Conservation (phyloP, 2,888 invertebrate genomes). For the Ctena decussata region DNA sequence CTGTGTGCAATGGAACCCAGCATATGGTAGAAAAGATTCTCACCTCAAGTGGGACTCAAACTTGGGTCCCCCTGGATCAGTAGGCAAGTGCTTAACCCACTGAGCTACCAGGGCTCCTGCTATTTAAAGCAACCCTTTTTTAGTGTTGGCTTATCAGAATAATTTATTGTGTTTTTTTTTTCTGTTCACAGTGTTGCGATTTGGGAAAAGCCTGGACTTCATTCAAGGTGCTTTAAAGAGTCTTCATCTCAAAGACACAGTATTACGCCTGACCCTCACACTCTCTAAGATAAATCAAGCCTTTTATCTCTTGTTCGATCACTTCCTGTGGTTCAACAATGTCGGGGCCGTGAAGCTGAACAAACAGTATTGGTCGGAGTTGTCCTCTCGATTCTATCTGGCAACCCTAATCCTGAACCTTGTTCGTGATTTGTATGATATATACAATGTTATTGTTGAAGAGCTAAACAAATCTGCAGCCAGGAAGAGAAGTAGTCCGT, state of each 20-base stretch:
- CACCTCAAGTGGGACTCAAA: no score
- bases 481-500: slow-evolving; percentile 61
- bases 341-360: slow-evolving; percentile 88
- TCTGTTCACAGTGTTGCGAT: slow-evolving; percentile 91
- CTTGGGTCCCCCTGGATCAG: no score
- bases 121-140: no score
- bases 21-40: no score
- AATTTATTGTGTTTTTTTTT: background rate
- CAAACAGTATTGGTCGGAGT: slow-evolving; percentile 92
- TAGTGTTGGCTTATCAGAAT: no score
- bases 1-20: no score
- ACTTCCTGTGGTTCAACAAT: slow-evolving; percentile 93
- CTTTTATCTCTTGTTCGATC: slow-evolving; percentile 94
- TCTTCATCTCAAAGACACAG: slow-evolving; percentile 91
- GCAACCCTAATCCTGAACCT: slow-evolving; percentile 93
- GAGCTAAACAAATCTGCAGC: slow-evolving; percentile 55
- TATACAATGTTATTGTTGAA: slow-evolving; percentile 67
- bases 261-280: slow-evolving; percentile 91
- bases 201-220: slow-evolving; percentile 94
- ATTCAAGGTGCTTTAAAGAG: slow-evolving; percentile 92
- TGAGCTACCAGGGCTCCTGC: no score
- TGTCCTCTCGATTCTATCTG: slow-evolving; percentile 92
- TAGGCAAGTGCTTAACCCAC: no score
- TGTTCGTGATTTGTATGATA: slow-evolving; percentile 94
- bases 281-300: slow-evolving; percentile 93